Evolutionary conservation across 2,113 vertebrate genomes (phyloP).

Genomic region (Phaethon lepturus): DNA sequence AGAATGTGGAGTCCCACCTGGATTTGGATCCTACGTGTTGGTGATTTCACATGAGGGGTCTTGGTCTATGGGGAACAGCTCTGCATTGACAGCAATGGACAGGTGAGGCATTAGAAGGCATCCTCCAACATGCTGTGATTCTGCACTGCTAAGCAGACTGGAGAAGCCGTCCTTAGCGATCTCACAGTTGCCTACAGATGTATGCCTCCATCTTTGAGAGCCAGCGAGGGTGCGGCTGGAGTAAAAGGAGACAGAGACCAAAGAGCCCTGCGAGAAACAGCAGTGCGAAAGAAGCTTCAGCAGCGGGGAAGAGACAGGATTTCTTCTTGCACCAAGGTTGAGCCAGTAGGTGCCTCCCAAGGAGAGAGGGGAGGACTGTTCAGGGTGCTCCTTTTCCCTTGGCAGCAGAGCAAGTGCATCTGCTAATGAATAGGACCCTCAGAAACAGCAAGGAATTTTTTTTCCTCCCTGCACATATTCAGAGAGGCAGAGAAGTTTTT

Average conservation of each 20-base stretch:
- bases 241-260: background rate
- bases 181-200: background rate
- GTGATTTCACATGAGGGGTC: background rate
- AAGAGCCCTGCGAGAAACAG: background rate
- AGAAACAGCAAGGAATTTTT: slow-evolving; percentile 31
- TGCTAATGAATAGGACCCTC: slow-evolving; percentile 50
- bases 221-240: rapidly evolving
- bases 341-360: slow-evolving; percentile 16
- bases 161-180: background rate
- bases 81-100: rapidly evolving
- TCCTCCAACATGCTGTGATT: background rate
- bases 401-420: slow-evolving; percentile 43
- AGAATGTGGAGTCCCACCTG: background rate
- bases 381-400: slow-evolving; percentile 33
- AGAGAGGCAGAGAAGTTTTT: slow-evolving; percentile 3
- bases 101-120: background rate
- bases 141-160: background rate
- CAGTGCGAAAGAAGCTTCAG: background rate
- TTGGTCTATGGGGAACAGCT: background rate
- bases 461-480: background rate
- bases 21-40: background rate
- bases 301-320: background rate
- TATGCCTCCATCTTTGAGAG: background rate
- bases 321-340: background rate
- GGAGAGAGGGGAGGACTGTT: background rate